These are phyloP conservation scores for Linnaemya vulpina DNA, from an alignment of 2,888 invertebrate genomes.

Conservation along the genomic window DNA sequence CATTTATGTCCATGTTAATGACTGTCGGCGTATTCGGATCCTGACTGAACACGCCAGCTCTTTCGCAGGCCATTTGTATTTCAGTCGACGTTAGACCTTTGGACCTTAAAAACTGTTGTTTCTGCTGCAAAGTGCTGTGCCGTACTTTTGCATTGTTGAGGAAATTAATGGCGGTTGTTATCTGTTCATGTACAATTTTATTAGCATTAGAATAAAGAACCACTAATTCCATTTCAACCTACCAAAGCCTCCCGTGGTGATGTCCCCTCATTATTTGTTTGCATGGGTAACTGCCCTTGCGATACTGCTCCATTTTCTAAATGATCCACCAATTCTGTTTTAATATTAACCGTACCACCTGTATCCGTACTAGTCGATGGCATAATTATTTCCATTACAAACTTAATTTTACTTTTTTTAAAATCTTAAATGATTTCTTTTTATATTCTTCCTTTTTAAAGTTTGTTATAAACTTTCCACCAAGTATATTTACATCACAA, in stretches of 20 bases:
- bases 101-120: constrained; percentile 89
- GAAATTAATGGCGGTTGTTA: constrained; percentile 93
- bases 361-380: constrained; percentile 80
- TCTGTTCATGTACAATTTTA: constrained; percentile 83
- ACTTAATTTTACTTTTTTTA: constrained; percentile 79
- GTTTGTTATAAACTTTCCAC: too few relatives aligned
- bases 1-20: constrained; percentile 80
- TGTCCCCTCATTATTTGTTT: constrained; percentile 28
- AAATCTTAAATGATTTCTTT: background rate
- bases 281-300: constrained; percentile 41
- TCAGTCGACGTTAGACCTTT: constrained; percentile 91
- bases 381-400: constrained; percentile 81
- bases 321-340: constrained; percentile 71
- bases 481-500: constrained; percentile 20
- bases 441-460: too few relatives aligned
- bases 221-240: constrained; percentile 56
- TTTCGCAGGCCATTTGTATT: constrained; percentile 89
- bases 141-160: constrained; percentile 93
- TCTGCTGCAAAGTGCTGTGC: constrained; percentile 89
- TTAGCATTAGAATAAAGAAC: background rate
- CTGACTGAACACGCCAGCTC: constrained; percentile 84
- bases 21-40: constrained; percentile 80
- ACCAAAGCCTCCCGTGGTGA: constrained; percentile 81
- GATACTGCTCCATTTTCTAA: constrained; percentile 41
- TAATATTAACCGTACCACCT: constrained; percentile 78